phyloP scores from a whole-genome alignment of 2,888 invertebrate species.

The Tipula unca region DNA sequence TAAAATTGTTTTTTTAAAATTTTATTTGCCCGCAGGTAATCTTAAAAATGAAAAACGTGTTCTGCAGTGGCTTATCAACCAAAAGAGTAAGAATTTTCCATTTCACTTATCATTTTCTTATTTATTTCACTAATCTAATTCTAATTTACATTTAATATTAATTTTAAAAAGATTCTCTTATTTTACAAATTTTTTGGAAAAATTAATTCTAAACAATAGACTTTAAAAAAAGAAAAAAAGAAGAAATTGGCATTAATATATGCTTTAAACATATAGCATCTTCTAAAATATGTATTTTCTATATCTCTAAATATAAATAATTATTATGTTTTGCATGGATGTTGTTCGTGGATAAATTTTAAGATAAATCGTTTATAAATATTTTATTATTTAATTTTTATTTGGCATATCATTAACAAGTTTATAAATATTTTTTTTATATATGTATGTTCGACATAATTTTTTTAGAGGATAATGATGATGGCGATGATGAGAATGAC shows the following conservation, averaged over 20 bases:
- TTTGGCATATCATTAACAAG: background rate
- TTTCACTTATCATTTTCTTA: constrained; percentile 26
- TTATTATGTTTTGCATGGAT: constrained; percentile 14
- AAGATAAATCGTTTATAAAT: background rate
- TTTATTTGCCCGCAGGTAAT: constrained; percentile 62
- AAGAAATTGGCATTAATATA: background rate
- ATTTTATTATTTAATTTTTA: background rate
- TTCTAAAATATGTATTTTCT: background rate
- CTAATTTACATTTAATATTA: background rate
- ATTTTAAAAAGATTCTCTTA: background rate
- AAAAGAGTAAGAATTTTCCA: constrained; percentile 85
- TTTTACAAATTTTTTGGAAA: background rate
- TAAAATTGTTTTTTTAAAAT: no score
- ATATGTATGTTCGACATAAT: background rate
- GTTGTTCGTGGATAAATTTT: constrained; percentile 17
- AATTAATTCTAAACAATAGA: background rate
- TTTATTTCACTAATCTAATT: background rate
- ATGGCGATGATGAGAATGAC: constrained; percentile 41
- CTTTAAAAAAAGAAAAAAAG: background rate
- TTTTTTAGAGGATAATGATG: constrained; percentile 41
- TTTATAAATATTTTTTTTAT: background rate
- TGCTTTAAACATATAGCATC: background rate
- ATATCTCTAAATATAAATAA: background rate
- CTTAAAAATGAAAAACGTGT: constrained; percentile 91
- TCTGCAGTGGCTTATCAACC: constrained; percentile 91